Base-by-base conservation (phyloP, 2,113 vertebrate genomes). In the Antechinus flavipes region DNA sequence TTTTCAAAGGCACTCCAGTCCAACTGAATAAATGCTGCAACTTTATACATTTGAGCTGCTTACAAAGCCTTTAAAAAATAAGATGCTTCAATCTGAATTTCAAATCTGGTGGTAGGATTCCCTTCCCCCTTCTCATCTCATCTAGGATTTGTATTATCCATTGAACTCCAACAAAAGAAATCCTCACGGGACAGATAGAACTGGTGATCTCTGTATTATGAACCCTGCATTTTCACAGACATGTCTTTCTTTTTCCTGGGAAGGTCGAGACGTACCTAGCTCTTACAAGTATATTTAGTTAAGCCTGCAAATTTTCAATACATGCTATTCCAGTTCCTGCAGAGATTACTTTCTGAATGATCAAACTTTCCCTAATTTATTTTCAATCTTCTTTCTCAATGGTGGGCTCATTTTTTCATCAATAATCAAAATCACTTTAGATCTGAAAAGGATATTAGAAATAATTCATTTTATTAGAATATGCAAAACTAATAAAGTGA, bases 1-100 rank as follows among this genome's bases (percentile, higher is more conserved):
- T 92, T 96, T 91, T 97, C 96, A 97, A 92, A 58, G 47, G 95
- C 46, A 90, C 42, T 94, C 90, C 89, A 61, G 24, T 97, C 23
- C 25, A 90, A 35, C 3, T 91, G 91, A 94, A 97, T 95, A 55
- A 94, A 89, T 93, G 90, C 55, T 95, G 35, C 54, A 96, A 93
- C 50, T 61, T 50, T 92, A 91, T 91, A 56, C 5, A 84, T 26
- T n/a, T 56, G 89, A 53, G n/a, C 92, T 96, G 54, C 47, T 55
- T 55, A 24, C 7, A 96, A 95, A 95, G 50, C 0, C 23, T 96
- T 97, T 97, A 35, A 5, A 92, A 93, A 92, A 84, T 42, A 96
- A 91, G 53, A 50, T 11, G 49, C 91, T 76, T 90, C 52, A 0
- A 54, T 47, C 14, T 91, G 50, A 56, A 84, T 96, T 95, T 24